phyloP scores from a whole-genome alignment of 1,140 invertebrate species.

The Bombus picipes region DNA sequence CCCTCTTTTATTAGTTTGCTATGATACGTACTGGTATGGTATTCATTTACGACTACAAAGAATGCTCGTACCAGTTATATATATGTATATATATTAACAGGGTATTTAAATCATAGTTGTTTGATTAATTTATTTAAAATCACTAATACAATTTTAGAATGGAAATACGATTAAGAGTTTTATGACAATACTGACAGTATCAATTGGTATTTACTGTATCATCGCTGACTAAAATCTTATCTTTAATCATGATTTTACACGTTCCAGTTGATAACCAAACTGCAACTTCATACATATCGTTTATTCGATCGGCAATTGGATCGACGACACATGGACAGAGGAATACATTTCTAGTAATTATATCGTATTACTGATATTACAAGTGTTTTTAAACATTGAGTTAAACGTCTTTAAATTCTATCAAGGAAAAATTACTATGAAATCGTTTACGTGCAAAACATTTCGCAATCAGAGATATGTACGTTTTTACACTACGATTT shows the following conservation, averaged over 20 bases:
- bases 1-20: too few species aligned
- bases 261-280: neutral
- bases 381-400: too few species aligned
- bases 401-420: neutral
- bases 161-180: neutral
- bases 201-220: neutral
- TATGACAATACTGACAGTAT: neutral
- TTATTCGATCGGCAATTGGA: neutral
- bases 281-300: neutral
- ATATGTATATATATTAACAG: too few species aligned
- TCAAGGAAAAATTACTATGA: neutral
- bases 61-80: neutral
- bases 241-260: constrained; percentile 2
- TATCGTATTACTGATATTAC: neutral
- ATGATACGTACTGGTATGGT: too few species aligned
- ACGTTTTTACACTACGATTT: too few species aligned
- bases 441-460: too few species aligned
- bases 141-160: neutral
- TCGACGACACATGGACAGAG: neutral
- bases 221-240: neutral
- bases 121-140: neutral
- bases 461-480: too few species aligned
- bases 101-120: neutral
- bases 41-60: neutral
- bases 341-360: neutral